Conservation (phyloP, 1,140 invertebrate species). For the Drosophila eugracilis region DNA sequence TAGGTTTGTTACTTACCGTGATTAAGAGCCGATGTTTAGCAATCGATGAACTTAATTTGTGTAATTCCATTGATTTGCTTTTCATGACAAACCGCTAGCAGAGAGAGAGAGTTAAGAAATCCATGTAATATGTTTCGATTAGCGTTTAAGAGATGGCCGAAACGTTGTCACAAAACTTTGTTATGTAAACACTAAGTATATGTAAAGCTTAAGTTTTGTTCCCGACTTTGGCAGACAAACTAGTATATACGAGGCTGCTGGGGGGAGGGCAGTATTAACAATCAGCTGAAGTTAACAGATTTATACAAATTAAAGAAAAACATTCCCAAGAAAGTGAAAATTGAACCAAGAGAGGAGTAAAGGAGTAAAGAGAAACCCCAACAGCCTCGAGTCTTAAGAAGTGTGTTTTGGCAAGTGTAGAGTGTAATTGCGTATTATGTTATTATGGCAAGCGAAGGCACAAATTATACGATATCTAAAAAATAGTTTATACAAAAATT, state of each 20-base stretch:
- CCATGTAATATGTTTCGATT: conserved; percentile 21
- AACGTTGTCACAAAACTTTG: conserved; percentile 43
- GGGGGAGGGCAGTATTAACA: conserved; percentile 35
- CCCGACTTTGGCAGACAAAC: conserved; percentile 4
- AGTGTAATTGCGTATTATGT: conserved; percentile 38
- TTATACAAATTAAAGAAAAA: conserved; percentile 1
- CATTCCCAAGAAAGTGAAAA: conserved; percentile 33
- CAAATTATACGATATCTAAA: conserved; percentile 38
- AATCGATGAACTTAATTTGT: conserved; percentile 35
- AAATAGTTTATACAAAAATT: conserved; percentile 28
- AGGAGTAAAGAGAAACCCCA: not conserved
- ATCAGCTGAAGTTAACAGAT: conserved; percentile 22
- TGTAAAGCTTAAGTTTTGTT: conserved; percentile 25
- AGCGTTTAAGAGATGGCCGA: conserved; percentile 14
- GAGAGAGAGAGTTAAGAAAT: not conserved
- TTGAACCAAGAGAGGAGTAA: conserved; percentile 1
- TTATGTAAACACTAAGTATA: conserved; percentile 44
- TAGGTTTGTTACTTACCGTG: conserved; percentile 46
- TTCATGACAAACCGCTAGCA: conserved; percentile 24
- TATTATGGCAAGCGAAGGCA: conserved; percentile 31
- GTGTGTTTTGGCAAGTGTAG: conserved; percentile 28
- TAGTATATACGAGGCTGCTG: conserved; percentile 22
- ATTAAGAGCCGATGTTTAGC: no score
- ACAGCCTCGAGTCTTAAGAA: conserved; percentile 24
- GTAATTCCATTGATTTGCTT: conserved; percentile 31